Evolutionary conservation across 1,140 invertebrate genomes (phyloP), one percentile per base, ranked within the genome.

Genomic region (Listronotus bonariensis): DNA sequence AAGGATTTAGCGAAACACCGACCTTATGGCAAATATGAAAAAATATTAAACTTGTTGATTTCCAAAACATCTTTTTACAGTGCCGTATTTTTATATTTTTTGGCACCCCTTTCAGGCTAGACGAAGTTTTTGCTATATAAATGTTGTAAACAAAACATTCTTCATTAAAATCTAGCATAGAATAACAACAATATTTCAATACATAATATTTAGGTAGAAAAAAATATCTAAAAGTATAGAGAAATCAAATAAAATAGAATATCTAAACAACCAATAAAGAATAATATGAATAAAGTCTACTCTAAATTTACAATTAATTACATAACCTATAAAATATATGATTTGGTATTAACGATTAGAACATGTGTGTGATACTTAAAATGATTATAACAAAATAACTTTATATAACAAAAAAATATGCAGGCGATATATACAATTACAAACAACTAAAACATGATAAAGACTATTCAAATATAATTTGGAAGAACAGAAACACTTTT

Each of bases 321-420:
- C 17, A 48, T 31, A 51, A 41, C 32, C 45, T 52, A 61, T n/a
- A 54, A 51, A 18, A 31, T 52, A 52, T 55, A 51, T 52, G 43
- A 53, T 61, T 61, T 61, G 59, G 59, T 61, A 52, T 61, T 61
- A 61, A 61, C 59, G 59, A 61, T 61, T 61, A 61, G 59, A 61
- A 59, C 34, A 34, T 48, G 36, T 36, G 34, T 36, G 3, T 55
- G 31, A 45, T 12, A 51, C 9, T 61, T n/a, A 26, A 36, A 42
- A 52, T 41, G 26, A 49, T 26, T 26, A 26, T 48, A 59, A 48
- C 12, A 48, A 32, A 14, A 38, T 18, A 41, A 32, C 20, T 26
- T 26, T 26, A 17, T 14, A 20, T n/a, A 14, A 48, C 42, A 36
- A 6, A 34, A 43, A 41, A 49, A 3, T 26, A 26, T 26, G 20